These are phyloP conservation scores for Drosophila yooni DNA, from an alignment of 2,888 invertebrate species.

Conservation along the genomic window DNA sequence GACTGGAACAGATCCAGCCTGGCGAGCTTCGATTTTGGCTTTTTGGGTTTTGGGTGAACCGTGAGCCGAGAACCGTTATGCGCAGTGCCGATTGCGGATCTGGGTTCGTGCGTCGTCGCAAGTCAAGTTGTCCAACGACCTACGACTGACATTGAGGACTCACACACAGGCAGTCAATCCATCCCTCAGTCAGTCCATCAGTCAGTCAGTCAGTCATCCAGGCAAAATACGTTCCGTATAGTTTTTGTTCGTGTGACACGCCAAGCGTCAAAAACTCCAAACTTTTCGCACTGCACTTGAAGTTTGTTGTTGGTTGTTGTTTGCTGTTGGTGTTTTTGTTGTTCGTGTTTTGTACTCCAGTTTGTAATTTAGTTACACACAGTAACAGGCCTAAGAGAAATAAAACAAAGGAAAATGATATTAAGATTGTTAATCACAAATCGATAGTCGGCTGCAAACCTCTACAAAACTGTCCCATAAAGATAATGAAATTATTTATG, in stretches of 20 bases:
- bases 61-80: neutral
- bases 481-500: neutral
- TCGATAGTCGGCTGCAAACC: neutral
- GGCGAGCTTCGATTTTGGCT: neutral
- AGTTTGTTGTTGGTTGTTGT: conserved; percentile 36
- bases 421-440: neutral
- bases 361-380: neutral
- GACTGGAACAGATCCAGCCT: conserved; percentile 27
- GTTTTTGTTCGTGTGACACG: conserved; percentile 69
- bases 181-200: conserved; percentile 1
- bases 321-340: neutral
- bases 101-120: conserved; percentile 2
- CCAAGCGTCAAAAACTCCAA: conserved; percentile 59
- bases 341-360: neutral
- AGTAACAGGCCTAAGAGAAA: neutral
- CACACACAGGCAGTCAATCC: conserved; percentile 22
- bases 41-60: neutral
- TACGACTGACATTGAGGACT: conserved; percentile 70
- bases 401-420: neutral
- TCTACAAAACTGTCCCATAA: neutral
- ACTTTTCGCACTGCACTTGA: conserved; percentile 52
- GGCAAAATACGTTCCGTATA: conserved; percentile 7
- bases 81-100: neutral
- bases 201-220: neutral
- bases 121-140: conserved; percentile 52